These are phyloP conservation scores for Salarias fasciatus DNA, from an alignment of 2,797 vertebrate genomes.

Conservation along the genomic window DNA sequence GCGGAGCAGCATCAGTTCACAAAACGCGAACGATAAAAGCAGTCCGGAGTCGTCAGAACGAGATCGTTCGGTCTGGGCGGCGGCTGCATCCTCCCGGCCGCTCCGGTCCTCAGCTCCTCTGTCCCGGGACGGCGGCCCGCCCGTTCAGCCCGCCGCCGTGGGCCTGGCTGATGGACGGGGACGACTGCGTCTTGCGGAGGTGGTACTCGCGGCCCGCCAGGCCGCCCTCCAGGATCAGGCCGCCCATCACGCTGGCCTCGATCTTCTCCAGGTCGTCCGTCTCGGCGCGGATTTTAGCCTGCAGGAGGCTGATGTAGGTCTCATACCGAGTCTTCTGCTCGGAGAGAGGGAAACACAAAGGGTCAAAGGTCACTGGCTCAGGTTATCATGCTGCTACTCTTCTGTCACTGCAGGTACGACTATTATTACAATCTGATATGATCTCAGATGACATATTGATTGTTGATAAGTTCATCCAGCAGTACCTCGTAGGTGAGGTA, in stretches of 20 bases:
- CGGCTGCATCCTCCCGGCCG: slow-evolving; percentile 26
- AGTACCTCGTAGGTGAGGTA: slow-evolving; percentile 96
- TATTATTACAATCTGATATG: no score
- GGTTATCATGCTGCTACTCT: no score
- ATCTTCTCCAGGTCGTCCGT: slow-evolving; percentile 96
- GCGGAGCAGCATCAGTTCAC: slow-evolving; percentile 38
- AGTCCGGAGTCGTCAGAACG: slow-evolving; percentile 24
- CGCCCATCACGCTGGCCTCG: slow-evolving; percentile 87
- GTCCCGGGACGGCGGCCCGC: slow-evolving; percentile 52
- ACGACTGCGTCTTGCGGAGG: slow-evolving; percentile 94
- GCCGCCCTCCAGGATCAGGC: slow-evolving; percentile 62
- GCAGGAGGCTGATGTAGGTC: slow-evolving; percentile 92
- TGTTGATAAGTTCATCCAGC: no score
- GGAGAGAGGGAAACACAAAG: slow-evolving; percentile 2
- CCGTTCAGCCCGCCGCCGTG: slow-evolving; percentile 83
- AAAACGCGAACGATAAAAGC: slow-evolving; percentile 34
- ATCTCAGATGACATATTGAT: no score
- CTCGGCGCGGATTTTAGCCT: slow-evolving; percentile 89
- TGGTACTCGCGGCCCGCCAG: slow-evolving; percentile 83
- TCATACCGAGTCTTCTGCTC: slow-evolving; percentile 95
- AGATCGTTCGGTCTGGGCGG: slow-evolving; percentile 37
- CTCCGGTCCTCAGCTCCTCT: slow-evolving; percentile 62
- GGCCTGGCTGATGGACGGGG: slow-evolving; percentile 92
- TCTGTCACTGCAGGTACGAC: no score
- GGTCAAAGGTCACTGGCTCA: background rate